Percentiles rank a stretch among this genome's conserved stretches.
These are phyloP conservation scores for Mastomys coucha DNA, from an alignment of 2,113 vertebrate genomes.

Conservation along the genomic window DNA sequence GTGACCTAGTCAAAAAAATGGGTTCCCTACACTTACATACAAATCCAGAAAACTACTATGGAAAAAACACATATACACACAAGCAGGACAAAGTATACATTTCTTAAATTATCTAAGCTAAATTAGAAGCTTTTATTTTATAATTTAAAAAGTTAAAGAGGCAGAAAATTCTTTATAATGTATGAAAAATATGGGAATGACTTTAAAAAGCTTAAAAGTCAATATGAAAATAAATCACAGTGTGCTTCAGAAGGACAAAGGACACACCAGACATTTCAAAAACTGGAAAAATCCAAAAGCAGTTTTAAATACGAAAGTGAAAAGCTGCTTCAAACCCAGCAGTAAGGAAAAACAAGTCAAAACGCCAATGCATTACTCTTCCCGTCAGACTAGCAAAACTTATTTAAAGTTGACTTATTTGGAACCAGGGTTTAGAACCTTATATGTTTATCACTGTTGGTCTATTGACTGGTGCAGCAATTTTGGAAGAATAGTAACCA, in stretches of 20 bases:
- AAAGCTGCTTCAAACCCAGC: not conserved
- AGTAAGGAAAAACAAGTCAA: conserved; percentile 5
- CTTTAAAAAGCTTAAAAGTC: conserved; percentile 11
- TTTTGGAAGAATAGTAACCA: not conserved
- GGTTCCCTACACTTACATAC: not conserved
- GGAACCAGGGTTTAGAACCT: not conserved
- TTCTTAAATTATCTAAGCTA: not conserved
- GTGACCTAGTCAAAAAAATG: not conserved
- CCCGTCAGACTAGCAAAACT: not conserved
- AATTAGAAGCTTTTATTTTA: conserved; percentile 4
- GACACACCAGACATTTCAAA: not conserved
- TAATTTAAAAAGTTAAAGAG: not conserved
- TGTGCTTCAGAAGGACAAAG: not conserved
- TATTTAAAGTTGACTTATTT: not conserved
- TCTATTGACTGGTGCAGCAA: not conserved
- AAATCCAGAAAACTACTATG: not conserved
- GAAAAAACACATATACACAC: not conserved
- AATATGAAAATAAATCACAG: not conserved
- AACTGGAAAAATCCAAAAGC: not conserved
- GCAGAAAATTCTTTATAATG: not conserved
- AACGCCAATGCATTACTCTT: not conserved
- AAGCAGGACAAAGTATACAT: not conserved
- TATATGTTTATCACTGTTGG: not conserved
- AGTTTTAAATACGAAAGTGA: not conserved
- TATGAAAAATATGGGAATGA: not conserved